These are phyloP conservation scores for Hylia prasina DNA, from an alignment of 2,113 vertebrate genomes.

Conservation along the genomic window DNA sequence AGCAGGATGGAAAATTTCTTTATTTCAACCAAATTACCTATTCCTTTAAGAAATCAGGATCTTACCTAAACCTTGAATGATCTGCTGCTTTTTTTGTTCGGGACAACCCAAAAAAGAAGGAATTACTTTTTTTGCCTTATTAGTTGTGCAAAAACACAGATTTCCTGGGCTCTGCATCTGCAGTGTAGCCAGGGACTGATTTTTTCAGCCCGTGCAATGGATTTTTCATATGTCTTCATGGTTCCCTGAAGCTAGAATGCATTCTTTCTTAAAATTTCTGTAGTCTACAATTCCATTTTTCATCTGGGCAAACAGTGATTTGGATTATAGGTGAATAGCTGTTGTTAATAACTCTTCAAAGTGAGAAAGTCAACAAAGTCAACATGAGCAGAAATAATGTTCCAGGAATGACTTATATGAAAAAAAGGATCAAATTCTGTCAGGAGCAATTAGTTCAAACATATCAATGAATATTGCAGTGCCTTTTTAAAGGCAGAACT, in stretches of 20 bases:
- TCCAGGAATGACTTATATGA: not conserved
- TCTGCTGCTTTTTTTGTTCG: not conserved
- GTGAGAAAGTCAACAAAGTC: not conserved
- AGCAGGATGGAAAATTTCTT: not conserved
- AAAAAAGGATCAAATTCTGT: not conserved
- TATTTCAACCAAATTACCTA: not conserved
- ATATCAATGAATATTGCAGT: not conserved
- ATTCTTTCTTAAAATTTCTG: not conserved
- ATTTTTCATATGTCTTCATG: not conserved
- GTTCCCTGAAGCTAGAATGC: not conserved
- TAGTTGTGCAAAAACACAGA: not conserved
- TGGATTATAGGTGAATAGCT: not conserved
- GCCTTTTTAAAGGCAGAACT: not conserved
- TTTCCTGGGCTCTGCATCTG: not conserved
- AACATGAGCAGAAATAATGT: not conserved
- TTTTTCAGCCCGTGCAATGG: not conserved
- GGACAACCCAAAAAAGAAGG: not conserved
- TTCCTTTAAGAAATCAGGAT: not conserved
- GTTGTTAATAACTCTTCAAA: not conserved
- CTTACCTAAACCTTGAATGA: not conserved
- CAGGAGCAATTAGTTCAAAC: not conserved
- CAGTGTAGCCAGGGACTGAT: not conserved
- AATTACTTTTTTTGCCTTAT: not conserved
- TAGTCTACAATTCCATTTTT: not conserved
- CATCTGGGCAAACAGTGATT: not conserved